Conservation (phyloP, 2,113 vertebrate species). For the Scomber colias region DNA sequence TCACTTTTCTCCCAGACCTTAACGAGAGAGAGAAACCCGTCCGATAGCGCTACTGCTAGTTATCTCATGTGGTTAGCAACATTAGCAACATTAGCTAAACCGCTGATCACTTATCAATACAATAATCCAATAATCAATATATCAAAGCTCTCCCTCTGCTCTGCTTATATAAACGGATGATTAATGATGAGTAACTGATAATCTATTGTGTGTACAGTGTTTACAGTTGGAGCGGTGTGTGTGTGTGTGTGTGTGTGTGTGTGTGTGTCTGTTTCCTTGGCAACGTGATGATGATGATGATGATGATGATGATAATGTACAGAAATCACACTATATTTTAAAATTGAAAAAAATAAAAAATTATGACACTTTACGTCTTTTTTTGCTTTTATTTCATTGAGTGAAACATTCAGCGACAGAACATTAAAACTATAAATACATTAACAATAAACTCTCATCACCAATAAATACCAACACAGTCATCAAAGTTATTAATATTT, state of each 20-base stretch:
- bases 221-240: constrained; percentile 54
- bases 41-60: neutral
- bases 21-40: too few relatives aligned
- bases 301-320: constrained; percentile 71
- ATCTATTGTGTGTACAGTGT: constrained; percentile 46
- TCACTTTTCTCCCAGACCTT: too few relatives aligned
- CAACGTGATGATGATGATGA: constrained; percentile 57
- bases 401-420: neutral
- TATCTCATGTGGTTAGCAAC: neutral
- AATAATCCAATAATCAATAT: too few relatives aligned
- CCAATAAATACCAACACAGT: constrained; percentile 60
- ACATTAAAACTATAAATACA: constrained; percentile 57
- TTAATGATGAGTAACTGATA: constrained; percentile 9
- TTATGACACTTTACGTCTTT: constrained; percentile 32
- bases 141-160: neutral
- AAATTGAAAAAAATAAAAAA: constrained; percentile 62
- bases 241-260: constrained; percentile 32
- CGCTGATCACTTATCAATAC: neutral
- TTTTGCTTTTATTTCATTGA: constrained; percentile 42
- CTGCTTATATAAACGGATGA: neutral
- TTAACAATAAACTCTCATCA: constrained; percentile 15
- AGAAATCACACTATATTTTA: constrained; percentile 85
- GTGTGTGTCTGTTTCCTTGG: constrained; percentile 34
- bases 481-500: constrained; percentile 4
- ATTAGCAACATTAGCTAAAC: neutral